Evolutionary conservation across 2,113 vertebrate genomes (phyloP).

Genomic region (Bucco capensis): DNA sequence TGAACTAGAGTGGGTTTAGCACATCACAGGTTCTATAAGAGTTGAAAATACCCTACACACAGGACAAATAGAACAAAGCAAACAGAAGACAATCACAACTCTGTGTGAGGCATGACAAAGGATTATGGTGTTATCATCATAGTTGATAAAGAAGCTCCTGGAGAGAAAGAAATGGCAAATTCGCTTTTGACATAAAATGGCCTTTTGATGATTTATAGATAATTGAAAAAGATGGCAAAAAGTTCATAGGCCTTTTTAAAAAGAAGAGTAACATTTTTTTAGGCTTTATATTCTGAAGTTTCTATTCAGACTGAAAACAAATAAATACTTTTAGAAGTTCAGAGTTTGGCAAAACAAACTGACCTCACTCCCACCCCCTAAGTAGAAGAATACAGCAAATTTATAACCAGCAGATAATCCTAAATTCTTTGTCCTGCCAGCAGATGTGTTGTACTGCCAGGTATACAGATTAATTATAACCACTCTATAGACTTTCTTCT

Average conservation of each 20-base stretch:
- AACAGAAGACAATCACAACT: background rate
- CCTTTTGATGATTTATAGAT: background rate
- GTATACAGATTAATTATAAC: background rate
- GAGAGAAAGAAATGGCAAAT: background rate
- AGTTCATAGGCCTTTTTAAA: background rate
- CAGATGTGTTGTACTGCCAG: background rate
- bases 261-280: background rate
- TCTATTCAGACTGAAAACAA: background rate
- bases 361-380: too few relatives aligned
- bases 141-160: background rate
- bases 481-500: background rate
- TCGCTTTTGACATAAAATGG: background rate
- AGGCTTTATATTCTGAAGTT: background rate
- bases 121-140: background rate
- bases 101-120: background rate
- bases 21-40: background rate
- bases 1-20: background rate
- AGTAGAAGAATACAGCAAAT: background rate
- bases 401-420: background rate
- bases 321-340: background rate
- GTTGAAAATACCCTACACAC: background rate
- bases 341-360: background rate
- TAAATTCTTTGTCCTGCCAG: background rate
- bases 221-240: background rate
- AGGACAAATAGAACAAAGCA: background rate